phyloP scores from a whole-genome alignment of 2,888 invertebrate genomes.

The Malthinus flaveolus region DNA sequence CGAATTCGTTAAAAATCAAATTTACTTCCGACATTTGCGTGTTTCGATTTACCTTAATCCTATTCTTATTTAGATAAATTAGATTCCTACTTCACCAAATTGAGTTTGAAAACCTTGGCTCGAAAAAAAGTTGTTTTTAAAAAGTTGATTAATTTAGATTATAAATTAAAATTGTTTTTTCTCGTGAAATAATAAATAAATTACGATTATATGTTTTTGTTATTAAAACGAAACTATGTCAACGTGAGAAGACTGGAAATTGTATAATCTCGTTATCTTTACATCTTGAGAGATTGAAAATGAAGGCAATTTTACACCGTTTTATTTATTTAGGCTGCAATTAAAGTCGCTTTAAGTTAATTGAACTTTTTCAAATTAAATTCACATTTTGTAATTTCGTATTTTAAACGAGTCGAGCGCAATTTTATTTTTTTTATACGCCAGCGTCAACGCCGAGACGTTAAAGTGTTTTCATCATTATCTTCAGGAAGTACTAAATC shows the following conservation, averaged over 20 bases:
- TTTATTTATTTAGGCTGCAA: conserved; percentile 18
- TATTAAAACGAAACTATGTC: conserved; percentile 1
- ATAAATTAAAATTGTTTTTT: neutral
- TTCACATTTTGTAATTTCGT: neutral
- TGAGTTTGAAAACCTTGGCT: too few relatives aligned
- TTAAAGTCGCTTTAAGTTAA: conserved; percentile 13
- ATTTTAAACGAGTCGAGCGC: neutral
- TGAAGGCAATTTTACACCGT: conserved; percentile 13
- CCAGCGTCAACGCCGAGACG: neutral
- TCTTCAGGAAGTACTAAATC: conserved; percentile 21
- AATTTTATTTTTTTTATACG: neutral
- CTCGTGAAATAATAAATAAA: too few relatives aligned
- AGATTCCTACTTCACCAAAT: neutral
- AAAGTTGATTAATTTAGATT: neutral
- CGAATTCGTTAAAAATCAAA: conserved; percentile 6
- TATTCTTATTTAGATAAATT: conserved; percentile 2
- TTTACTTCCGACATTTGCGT: conserved; percentile 7
- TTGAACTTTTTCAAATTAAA: neutral
- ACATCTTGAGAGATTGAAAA: conserved; percentile 16
- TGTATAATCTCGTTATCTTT: conserved; percentile 21
- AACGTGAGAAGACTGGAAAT: conserved; percentile 14
- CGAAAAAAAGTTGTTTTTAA: neutral
- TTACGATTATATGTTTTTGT: conserved; percentile 16
- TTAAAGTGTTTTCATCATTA: conserved; percentile 22
- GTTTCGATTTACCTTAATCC: neutral